These are phyloP conservation scores for Enoplosus armatus DNA, from an alignment of 2,797 vertebrate species.

Conservation along the genomic window DNA sequence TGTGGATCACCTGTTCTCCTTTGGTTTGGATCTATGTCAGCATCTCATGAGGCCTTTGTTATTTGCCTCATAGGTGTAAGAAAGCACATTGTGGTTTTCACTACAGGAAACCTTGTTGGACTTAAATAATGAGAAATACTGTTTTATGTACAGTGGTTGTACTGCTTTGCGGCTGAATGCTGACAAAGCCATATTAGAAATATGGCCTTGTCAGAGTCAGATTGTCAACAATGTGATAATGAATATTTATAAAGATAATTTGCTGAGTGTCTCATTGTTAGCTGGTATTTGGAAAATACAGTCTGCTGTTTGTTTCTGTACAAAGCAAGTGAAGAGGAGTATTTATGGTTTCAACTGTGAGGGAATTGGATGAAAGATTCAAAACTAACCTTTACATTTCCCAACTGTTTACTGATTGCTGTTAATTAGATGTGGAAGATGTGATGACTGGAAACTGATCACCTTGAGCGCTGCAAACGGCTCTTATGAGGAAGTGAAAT, in stretches of 20 bases:
- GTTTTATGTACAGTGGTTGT: not conserved
- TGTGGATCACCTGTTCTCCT: not conserved
- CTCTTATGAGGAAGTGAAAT: not conserved
- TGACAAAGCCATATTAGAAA: not conserved
- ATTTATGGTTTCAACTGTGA: too few relatives aligned
- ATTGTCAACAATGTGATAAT: not conserved
- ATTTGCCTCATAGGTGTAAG: not conserved
- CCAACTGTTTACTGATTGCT: not conserved
- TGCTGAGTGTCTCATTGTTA: not conserved
- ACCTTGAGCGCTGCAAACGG: not conserved
- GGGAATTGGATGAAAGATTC: not conserved
- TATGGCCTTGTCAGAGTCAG: not conserved
- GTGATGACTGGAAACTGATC: not conserved
- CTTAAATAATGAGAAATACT: not conserved
- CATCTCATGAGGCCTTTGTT: not conserved
- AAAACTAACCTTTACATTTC: not conserved
- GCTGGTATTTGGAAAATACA: not conserved
- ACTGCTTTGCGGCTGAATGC: not conserved
- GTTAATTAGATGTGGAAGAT: not conserved
- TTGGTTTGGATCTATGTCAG: not conserved
- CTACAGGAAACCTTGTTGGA: too few relatives aligned
- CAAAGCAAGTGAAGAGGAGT: not conserved
- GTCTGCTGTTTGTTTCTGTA: not conserved
- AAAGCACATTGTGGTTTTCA: not conserved
- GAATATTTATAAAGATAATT: not conserved